Evolutionary conservation across 2,888 invertebrate species (phyloP).

Genomic region (Oxystoma pomonae): DNA sequence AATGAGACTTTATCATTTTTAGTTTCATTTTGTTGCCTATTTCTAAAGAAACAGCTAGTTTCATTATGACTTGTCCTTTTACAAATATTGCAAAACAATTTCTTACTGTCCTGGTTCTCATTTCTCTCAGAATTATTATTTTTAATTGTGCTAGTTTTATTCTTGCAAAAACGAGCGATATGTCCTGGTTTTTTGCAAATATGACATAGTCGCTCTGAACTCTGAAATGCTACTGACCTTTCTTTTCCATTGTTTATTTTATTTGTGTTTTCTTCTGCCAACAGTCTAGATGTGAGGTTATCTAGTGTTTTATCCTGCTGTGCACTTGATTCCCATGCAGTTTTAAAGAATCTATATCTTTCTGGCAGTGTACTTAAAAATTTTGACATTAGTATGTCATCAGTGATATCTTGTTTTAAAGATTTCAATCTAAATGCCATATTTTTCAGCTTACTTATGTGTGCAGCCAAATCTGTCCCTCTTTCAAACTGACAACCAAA

Average conservation of each 20-base stretch:
- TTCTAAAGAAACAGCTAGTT: conserved; percentile 10
- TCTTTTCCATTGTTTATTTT: conserved; percentile 14
- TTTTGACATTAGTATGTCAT: conserved; percentile 22
- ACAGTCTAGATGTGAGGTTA: conserved; percentile 12
- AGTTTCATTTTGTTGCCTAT: conserved; percentile 2
- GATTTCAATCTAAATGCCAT: conserved; percentile 25
- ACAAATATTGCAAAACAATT: conserved; percentile 8
- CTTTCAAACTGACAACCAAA: conserved; percentile 9
- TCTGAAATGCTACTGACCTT: conserved; percentile 9
- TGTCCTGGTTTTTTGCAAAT: conserved; percentile 15
- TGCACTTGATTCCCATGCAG: conserved; percentile 19
- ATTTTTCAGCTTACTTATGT: too few relatives aligned
- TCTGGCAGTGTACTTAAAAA: conserved; percentile 23
- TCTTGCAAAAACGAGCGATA: conserved; percentile 7
- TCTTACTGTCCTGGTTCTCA: not conserved
- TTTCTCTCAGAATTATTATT: not conserved
- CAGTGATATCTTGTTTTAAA: conserved; percentile 13
- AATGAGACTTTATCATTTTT: conserved; percentile 2
- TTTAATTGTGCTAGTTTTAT: not conserved
- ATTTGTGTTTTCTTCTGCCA: conserved; percentile 13
- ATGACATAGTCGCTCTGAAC: conserved; percentile 5
- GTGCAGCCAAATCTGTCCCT: not conserved
- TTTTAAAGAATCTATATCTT: conserved; percentile 39
- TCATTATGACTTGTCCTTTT: conserved; percentile 12
- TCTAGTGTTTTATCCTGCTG: conserved; percentile 11